These are phyloP conservation scores for Autographa pulchrina DNA, from an alignment of 2,888 invertebrate species.

Conservation along the genomic window DNA sequence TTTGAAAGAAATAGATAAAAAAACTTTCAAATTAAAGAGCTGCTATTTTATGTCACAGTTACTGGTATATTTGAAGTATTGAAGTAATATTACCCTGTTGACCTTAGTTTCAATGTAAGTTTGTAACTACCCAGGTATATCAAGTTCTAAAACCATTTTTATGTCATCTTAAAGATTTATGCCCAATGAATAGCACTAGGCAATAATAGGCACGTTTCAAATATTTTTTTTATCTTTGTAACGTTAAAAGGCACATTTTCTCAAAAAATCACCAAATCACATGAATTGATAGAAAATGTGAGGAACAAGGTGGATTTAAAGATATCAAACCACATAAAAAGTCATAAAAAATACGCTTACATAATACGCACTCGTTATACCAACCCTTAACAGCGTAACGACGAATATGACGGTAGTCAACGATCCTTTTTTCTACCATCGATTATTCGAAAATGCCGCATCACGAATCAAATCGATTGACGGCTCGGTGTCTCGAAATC, in stretches of 20 bases:
- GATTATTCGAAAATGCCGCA: constrained; percentile 47
- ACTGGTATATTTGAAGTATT: neutral
- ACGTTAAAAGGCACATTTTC: neutral
- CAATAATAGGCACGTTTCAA: neutral
- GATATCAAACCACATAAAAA: constrained; percentile 11
- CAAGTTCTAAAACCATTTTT: too few species aligned
- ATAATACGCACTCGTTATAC: constrained; percentile 16
- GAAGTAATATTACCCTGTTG: too few species aligned
- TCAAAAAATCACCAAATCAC: neutral
- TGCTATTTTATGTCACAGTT: neutral
- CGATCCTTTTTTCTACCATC: constrained; percentile 26
- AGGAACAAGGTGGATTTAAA: neutral
- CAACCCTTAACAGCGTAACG: constrained; percentile 12
- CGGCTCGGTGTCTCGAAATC: constrained; percentile 47
- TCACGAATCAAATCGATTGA: constrained; percentile 58
- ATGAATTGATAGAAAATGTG: neutral
- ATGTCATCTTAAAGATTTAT: too few species aligned
- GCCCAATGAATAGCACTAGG: neutral
- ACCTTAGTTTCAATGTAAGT: too few species aligned
- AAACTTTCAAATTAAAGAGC: constrained; percentile 1
- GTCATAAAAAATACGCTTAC: constrained; percentile 15
- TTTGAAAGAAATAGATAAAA: constrained; percentile 12
- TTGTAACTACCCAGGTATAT: too few species aligned
- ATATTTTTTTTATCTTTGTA: neutral
- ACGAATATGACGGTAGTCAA: constrained; percentile 15